phyloP scores from a whole-genome alignment of 2,113 vertebrate species.

The Myanophis thanlyinensis region DNA sequence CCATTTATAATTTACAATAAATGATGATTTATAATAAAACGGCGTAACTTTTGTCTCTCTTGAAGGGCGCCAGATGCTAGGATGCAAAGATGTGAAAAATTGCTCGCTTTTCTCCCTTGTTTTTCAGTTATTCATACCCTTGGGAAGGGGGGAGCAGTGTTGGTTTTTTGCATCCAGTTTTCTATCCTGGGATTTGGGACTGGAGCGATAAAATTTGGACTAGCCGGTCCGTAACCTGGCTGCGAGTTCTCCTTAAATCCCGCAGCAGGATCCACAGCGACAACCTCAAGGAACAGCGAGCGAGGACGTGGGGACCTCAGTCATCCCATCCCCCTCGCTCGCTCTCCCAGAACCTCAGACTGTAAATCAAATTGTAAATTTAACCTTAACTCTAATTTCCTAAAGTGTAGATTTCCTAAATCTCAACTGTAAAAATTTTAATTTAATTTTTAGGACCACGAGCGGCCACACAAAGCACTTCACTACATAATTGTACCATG shows the following conservation, averaged over 20 bases:
- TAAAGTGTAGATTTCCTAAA: too few species aligned
- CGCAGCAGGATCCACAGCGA: too few species aligned
- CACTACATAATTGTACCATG: too few species aligned
- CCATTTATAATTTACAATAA: not conserved
- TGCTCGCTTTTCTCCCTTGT: not conserved
- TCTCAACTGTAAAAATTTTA: too few species aligned
- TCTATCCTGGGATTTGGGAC: not conserved
- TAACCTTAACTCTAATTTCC: too few species aligned
- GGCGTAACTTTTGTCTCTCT: not conserved
- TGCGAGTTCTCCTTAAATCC: not conserved
- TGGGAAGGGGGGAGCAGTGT: not conserved
- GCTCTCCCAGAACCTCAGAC: too few species aligned
- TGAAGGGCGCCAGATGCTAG: not conserved
- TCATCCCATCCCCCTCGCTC: too few species aligned
- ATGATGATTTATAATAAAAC: not conserved
- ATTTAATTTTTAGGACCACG: too few species aligned
- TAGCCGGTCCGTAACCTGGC: not conserved
- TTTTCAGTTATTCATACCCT: not conserved
- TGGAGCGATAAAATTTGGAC: not conserved
- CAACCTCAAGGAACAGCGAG: too few species aligned
- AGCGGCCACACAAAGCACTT: too few species aligned
- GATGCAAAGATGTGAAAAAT: not conserved
- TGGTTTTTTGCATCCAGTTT: not conserved
- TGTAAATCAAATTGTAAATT: too few species aligned
- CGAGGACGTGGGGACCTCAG: too few species aligned